Percentiles rank a stretch among this genome's conserved stretches.
Conservation (phyloP, 2,888 invertebrate genomes). For the Hofmannophila pseudospretella region DNA sequence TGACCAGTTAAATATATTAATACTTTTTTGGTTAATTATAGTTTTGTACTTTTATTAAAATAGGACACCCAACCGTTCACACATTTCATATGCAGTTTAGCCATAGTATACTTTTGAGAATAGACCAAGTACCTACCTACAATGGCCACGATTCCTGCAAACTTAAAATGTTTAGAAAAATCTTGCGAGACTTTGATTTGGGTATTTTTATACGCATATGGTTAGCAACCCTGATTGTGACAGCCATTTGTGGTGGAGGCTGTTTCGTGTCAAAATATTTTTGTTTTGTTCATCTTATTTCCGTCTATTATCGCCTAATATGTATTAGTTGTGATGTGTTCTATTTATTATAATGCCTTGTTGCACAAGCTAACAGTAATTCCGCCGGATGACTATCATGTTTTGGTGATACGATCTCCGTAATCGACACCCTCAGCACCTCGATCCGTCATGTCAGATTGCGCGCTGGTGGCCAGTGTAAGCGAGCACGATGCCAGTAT, state of each 20-base stretch:
- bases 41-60: too few species aligned
- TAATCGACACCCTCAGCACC: conserved; percentile 22
- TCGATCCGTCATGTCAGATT: conserved; percentile 70
- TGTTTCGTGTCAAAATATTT: conserved; percentile 71
- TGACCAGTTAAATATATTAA: too few species aligned
- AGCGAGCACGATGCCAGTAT: conserved; percentile 76
- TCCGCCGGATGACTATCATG: conserved; percentile 40
- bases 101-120: too few species aligned
- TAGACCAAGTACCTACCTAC: too few species aligned
- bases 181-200: too few species aligned
- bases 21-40: too few species aligned
- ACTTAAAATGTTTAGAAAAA: too few species aligned
- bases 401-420: conserved; percentile 47
- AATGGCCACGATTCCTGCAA: too few species aligned
- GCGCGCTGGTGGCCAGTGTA: conserved; percentile 73
- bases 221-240: too few species aligned
- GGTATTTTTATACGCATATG: too few species aligned
- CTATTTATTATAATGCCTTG: conserved; percentile 34
- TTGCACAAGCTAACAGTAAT: conserved; percentile 26
- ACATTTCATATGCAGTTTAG: too few species aligned
- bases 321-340: conserved; percentile 48
- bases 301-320: conserved; percentile 34
- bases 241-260: conserved; percentile 22
- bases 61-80: too few species aligned
- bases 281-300: conserved; percentile 57